Base-by-base conservation (phyloP, 2,113 vertebrate genomes). In the Elaphurus davidianus region DNA sequence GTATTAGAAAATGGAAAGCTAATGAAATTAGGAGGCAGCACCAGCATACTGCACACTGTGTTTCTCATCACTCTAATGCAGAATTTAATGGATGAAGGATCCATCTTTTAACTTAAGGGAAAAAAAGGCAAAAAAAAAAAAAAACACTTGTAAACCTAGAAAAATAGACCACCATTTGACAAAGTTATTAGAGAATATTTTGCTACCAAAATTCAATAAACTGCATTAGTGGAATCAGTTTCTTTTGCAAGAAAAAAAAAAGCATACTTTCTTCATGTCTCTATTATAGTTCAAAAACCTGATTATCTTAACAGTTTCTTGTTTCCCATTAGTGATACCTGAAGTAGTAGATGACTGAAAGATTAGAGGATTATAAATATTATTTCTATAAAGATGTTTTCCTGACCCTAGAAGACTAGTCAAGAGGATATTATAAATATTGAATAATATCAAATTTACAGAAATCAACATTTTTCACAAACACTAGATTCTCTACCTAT, bases 101-200 rank as follows among this genome's bases (percentile, higher is more conserved):
- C 57, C 91, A 92, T n/a, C 93, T 96, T 94, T 59, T 50, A 94
- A 81, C 85, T 87, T 82, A 25, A 81, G 71, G 36, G n/a, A 2
- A 55, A 84, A 81, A 50, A 33, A 30, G 9, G 16, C 0, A 45
- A 76, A 50, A 85, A 52, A 95, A 45, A 5, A 78, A 52, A 95
- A 88, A 50, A 71, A 1, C 10, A 87, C 36, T 28, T 83, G 21
- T 27, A 96, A 93, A 94, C 16, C 57, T 27, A 96, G 79, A 97
- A 97, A 86, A 94, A 97, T 81, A 94, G 47, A 96, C 1, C 10
- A 89, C 16, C 19, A 86, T 85, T 82, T 90, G 47, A 94, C 86
- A 94, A 91, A 87, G 55, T 96, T 86, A 93, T 74, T 97, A 86
- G 33, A 97, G 54, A 96, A 97, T 88, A 97, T 95, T 96, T 97